Conservation (phyloP, 2,888 invertebrate species). For the Cremastinae sp. region DNA sequence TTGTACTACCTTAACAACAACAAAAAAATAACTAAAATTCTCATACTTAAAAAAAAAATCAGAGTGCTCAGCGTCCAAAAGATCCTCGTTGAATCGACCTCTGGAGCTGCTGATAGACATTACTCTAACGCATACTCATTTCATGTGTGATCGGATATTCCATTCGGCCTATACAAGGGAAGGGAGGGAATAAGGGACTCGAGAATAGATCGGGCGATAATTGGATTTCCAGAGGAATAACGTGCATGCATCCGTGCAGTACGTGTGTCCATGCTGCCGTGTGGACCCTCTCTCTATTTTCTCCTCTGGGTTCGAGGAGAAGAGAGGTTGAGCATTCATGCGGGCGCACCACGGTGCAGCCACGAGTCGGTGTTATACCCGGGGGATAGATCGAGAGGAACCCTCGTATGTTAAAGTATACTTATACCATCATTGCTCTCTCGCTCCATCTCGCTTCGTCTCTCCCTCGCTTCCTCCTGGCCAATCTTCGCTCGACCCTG, state of each 20-base stretch:
- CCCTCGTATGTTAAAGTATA: slow-evolving; percentile 25
- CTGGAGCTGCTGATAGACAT: too few relatives aligned
- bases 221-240: slow-evolving; percentile 65
- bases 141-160: too few relatives aligned
- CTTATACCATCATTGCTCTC: neutral
- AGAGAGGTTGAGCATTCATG: slow-evolving; percentile 23
- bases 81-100: too few relatives aligned
- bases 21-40: too few relatives aligned
- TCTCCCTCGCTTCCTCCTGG: slow-evolving; percentile 28
- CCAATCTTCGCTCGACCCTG: slow-evolving; percentile 13
- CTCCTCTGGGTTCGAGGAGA: neutral
- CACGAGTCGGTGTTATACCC: slow-evolving; percentile 34
- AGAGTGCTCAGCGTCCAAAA: too few relatives aligned
- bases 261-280: slow-evolving; percentile 46
- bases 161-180: slow-evolving; percentile 52
- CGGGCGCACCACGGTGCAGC: slow-evolving; percentile 31
- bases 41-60: neutral
- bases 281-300: slow-evolving; percentile 15
- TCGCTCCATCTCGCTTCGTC: slow-evolving; percentile 40
- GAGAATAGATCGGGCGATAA: slow-evolving; percentile 60
- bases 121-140: too few relatives aligned
- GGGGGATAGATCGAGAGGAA: slow-evolving; percentile 45
- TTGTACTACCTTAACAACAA: too few relatives aligned
- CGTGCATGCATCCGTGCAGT: slow-evolving; percentile 52
- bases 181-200: slow-evolving; percentile 31